phyloP scores from a whole-genome alignment of 2,797 vertebrate genomes.

The Dicrostonyx torquatus region DNA sequence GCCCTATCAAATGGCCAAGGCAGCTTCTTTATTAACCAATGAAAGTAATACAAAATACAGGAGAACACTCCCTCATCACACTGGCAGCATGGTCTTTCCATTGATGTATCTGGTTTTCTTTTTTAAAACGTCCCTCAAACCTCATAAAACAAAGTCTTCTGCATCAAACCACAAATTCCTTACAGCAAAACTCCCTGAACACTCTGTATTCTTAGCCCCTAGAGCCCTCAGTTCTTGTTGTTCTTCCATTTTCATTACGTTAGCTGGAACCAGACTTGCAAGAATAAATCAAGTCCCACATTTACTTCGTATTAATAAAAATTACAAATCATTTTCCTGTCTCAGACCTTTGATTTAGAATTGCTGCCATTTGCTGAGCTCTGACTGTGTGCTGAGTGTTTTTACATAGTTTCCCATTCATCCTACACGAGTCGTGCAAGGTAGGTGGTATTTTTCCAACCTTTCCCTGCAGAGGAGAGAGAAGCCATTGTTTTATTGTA shows the following conservation, averaged over 20 bases:
- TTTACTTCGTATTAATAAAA: slow-evolving; percentile 69
- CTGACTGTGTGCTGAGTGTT: slow-evolving; percentile 57
- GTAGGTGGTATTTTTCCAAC: slow-evolving; percentile 69
- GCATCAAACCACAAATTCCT: slow-evolving; percentile 75
- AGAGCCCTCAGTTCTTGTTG: background rate
- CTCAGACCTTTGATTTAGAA: slow-evolving; percentile 68
- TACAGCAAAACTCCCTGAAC: slow-evolving; percentile 53
- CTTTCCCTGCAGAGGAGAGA: slow-evolving; percentile 44
- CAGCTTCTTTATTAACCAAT: no score
- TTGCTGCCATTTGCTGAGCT: slow-evolving; percentile 50
- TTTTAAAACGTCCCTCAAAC: slow-evolving; percentile 65
- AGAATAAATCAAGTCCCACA: slow-evolving; percentile 57
- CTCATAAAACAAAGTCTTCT: slow-evolving; percentile 74
- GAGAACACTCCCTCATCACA: no score
- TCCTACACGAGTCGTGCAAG: slow-evolving; percentile 14
- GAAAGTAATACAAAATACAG: no score
- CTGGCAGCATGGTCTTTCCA: slow-evolving; percentile 62
- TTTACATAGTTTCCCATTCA: slow-evolving; percentile 51
- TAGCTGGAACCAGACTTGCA: slow-evolving; percentile 38
- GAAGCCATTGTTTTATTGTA: background rate
- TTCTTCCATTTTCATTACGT: slow-evolving; percentile 62
- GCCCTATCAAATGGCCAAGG: no score
- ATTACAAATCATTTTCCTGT: slow-evolving; percentile 54
- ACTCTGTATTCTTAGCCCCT: background rate
- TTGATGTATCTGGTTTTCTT: slow-evolving; percentile 72